phyloP scores from a whole-genome alignment of 1,140 invertebrate genomes.

The Musca vetustissima region DNA sequence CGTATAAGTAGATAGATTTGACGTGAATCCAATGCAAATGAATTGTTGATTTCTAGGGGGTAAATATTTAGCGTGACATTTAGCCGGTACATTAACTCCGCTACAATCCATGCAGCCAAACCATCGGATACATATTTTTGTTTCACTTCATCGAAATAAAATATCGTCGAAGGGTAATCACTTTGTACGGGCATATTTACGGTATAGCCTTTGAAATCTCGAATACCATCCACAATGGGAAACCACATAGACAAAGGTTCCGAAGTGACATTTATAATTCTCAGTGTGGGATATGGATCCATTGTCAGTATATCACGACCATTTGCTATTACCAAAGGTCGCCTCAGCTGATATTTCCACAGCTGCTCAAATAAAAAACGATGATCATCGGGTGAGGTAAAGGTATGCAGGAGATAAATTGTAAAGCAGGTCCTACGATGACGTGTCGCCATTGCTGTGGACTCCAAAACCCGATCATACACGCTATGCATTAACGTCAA shows the following conservation, averaged over 20 bases:
- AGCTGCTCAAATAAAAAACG: not conserved
- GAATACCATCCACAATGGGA: not conserved
- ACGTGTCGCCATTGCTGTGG: not conserved
- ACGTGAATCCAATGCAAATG: not conserved
- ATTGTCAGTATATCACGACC: not conserved
- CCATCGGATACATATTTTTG: not conserved
- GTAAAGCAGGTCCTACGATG: not conserved
- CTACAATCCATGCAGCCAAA: not conserved
- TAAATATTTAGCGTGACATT: not conserved
- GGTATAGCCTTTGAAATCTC: not conserved
- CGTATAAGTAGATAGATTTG: not conserved
- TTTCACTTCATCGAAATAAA: not conserved
- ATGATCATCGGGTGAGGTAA: not conserved
- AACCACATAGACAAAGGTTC: not conserved
- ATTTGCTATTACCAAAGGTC: not conserved
- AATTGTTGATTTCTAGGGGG: not conserved
- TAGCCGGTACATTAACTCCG: not conserved
- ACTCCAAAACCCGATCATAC: not conserved
- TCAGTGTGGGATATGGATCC: not conserved
- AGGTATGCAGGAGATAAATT: not conserved
- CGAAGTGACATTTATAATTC: not conserved
- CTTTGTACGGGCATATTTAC: not conserved
- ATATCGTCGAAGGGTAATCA: not conserved
- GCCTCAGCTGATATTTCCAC: not conserved
- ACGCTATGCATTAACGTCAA: not conserved